A percentile compares a stretch with the other conserved stretches of the same genome.
Conservation (phyloP, 2,113 vertebrate species). For the Plecturocebus donacophilus region DNA sequence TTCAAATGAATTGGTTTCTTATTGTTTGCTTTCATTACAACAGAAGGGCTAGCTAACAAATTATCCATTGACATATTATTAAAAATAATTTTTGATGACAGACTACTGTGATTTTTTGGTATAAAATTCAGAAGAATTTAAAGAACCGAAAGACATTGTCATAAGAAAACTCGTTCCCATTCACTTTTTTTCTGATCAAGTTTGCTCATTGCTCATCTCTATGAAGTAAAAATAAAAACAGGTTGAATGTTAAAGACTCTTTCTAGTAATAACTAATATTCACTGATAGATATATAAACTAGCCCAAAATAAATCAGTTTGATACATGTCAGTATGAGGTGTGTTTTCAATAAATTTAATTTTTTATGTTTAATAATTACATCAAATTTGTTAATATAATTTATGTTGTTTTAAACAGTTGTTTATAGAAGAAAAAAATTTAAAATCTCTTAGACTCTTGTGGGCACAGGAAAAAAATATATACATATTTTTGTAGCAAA, state of each 20-base stretch:
- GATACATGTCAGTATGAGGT: background rate
- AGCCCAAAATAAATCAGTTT: background rate
- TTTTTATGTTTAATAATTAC: background rate
- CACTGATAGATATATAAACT: background rate
- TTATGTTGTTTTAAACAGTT: background rate
- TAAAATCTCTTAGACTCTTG: background rate
- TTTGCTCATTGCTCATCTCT: background rate
- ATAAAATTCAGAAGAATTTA: constrained; percentile 30
- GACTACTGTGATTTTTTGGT: background rate
- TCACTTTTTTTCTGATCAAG: background rate
- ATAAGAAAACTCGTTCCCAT: background rate
- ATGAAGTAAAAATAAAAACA: constrained; percentile 13
- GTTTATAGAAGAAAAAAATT: background rate
- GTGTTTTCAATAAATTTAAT: background rate
- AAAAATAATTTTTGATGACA: constrained; percentile 28
- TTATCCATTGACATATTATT: background rate
- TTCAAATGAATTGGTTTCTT: background rate
- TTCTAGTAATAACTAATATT: background rate
- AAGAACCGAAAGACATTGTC: background rate
- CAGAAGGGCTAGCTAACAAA: background rate
- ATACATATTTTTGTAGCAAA: background rate
- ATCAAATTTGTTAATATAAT: background rate
- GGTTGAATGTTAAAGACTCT: background rate
- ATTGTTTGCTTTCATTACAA: background rate
- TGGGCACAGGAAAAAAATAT: background rate